Base-by-base conservation (phyloP, 1,140 invertebrate genomes). In the Leptonema lineaticorne region DNA sequence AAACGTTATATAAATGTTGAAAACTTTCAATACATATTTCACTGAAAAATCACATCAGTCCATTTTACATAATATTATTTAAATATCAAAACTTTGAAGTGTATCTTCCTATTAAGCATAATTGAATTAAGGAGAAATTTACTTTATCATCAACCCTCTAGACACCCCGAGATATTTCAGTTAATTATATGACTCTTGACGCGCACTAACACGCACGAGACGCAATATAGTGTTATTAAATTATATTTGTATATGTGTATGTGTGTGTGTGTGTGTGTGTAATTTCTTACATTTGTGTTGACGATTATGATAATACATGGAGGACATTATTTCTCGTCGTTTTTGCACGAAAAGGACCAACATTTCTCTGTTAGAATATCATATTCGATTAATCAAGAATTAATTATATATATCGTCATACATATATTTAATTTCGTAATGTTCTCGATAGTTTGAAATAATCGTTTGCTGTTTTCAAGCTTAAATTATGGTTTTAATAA, bases 281-380 rank as follows among this genome's bases (percentile, higher is more conserved):
- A 14, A 53, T 26, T 50, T 50, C 46, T 50, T 20, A 20, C 18
- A 24, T 50, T 20, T 18, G 11, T 53, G 50, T 53, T 24, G 50
- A 53, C 22, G 50, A 53, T 53, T 53, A 53, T 53, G 18, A 53
- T 53, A 53, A 53, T 53, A 53, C 50, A 53, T 53, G 50, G 22
- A 53, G 27, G 24, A 7, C 50, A 53, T 53, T 53, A 53, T 20
- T 14, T 7, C 18, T 24, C 11, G 50, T 18, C 50, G 50, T 24
- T 11, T 53, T 53, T 22, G 50, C 20, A 11, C 18, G 6, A 24
- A 53, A 24, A 53, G 11, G 11, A 41, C 11, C 37, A 41, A 41
- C 37, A 41, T 11, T 41, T 41, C 11, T 41, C 11, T 14, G 37
- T 41, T 16, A n/a, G n/a, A n/a, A n/a, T n/a, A n/a, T n/a, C n/a